Evolutionary conservation across 2,888 invertebrate species (phyloP).

Genomic region (Caenorhabditis uteleia): DNA sequence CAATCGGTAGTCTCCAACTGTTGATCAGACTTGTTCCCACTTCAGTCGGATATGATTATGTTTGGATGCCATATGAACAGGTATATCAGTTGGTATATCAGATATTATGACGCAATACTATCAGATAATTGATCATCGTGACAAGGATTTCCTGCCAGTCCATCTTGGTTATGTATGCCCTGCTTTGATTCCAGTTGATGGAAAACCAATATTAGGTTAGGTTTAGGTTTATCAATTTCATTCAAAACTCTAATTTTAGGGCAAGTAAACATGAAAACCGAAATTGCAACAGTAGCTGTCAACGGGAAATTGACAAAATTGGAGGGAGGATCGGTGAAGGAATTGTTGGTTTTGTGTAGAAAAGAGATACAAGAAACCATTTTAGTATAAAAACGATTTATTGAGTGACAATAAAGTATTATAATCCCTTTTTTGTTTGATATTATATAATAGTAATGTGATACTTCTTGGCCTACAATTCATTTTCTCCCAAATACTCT

Average conservation of each 20-base stretch:
- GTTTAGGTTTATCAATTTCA: neutral
- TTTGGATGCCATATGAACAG: constrained; percentile 49
- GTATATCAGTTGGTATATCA: neutral
- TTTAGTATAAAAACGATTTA: constrained; percentile 34
- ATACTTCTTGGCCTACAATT: neutral
- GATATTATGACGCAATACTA: constrained; percentile 2
- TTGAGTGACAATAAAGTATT: neutral
- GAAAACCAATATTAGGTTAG: constrained; percentile 31
- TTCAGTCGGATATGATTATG: constrained; percentile 49
- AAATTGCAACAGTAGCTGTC: constrained; percentile 39
- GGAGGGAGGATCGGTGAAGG: constrained; percentile 46
- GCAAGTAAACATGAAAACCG: constrained; percentile 51
- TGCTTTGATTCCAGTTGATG: constrained; percentile 37
- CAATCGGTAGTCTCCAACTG: constrained; percentile 47
- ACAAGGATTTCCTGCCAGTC: constrained; percentile 51
- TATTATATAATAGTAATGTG: neutral
- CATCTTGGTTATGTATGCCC: constrained; percentile 51
- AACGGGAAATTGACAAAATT: constrained; percentile 33
- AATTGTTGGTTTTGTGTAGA: constrained; percentile 49
- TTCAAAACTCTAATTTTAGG: constrained; percentile 28
- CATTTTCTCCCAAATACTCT: neutral
- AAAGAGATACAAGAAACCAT: constrained; percentile 50
- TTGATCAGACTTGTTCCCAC: constrained; percentile 41
- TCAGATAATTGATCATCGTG: constrained; percentile 38
- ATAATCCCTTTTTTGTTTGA: neutral